Percentiles rank a stretch among this genome's conserved stretches.
Conservation (phyloP, 2,113 vertebrate genomes). For the Coregonus clupeaformis region DNA sequence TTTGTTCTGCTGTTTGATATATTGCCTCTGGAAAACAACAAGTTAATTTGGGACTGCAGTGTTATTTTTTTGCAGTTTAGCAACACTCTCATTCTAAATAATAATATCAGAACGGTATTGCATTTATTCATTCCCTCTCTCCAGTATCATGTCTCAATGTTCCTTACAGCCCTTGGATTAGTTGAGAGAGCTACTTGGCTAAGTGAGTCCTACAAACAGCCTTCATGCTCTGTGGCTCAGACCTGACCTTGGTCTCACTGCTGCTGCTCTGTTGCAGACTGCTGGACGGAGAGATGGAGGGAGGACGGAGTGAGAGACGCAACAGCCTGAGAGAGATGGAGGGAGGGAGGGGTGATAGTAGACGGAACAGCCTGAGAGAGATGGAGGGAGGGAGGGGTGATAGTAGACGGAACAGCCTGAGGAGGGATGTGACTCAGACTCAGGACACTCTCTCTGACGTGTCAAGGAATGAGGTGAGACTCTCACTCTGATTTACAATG, state of each 20-base stretch:
- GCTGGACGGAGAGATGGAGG: conserved; percentile 50
- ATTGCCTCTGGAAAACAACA: no score
- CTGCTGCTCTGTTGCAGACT: conserved; percentile 44
- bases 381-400: conserved; percentile 51
- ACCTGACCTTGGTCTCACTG: background rate
- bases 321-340: conserved; percentile 63
- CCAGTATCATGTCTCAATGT: no score
- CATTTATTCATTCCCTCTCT: no score
- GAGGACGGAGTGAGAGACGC: conserved; percentile 48
- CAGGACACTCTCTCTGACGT: conserved; percentile 46
- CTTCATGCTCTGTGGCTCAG: background rate
- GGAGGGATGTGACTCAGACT: conserved; percentile 50
- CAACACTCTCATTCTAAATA: no score
- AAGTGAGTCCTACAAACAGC: conserved; percentile 1
- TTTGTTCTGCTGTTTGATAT: no score
- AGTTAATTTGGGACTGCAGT: no score
- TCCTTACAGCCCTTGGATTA: background rate
- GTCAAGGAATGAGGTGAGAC: conserved; percentile 59
- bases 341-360: no score
- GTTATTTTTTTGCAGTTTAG: no score
- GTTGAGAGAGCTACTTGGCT: background rate
- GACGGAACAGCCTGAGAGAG: conserved; percentile 20
- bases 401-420: conserved; percentile 52
- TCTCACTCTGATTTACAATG: conserved; percentile 1
- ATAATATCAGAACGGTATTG: no score